Evolutionary conservation across 2,797 vertebrate species (phyloP).

Genomic region (Acestrorhynchus altus): DNA sequence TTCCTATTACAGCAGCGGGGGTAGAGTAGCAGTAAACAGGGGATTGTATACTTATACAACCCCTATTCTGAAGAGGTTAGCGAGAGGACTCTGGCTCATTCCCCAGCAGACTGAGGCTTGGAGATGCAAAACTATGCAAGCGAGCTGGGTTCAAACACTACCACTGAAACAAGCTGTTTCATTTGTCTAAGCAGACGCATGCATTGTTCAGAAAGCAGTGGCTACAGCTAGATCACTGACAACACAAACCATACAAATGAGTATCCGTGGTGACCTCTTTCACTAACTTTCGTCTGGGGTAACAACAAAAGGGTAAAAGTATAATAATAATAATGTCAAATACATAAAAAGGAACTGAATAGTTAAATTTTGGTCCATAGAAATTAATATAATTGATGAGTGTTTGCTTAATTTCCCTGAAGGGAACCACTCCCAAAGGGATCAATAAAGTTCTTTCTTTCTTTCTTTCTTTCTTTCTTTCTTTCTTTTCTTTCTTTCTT

Average conservation of each 20-base stretch:
- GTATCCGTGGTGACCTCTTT: background rate
- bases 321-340: too few relatives aligned
- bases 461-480: too few relatives aligned
- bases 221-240: background rate
- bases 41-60: too few relatives aligned
- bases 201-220: background rate
- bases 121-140: constrained; percentile 7
- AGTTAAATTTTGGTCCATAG: too few relatives aligned
- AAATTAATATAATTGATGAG: too few relatives aligned
- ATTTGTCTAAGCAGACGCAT: background rate
- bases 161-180: background rate
- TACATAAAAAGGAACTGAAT: too few relatives aligned
- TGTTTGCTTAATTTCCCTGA: too few relatives aligned
- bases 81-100: constrained; percentile 8
- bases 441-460: too few relatives aligned
- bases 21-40: too few relatives aligned
- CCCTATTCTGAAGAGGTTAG: constrained; percentile 22
- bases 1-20: background rate
- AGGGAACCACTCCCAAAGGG: too few relatives aligned
- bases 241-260: background rate
- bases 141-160: background rate
- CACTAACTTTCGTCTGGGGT: background rate
- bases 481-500: too few relatives aligned
- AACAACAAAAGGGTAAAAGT: too few relatives aligned
- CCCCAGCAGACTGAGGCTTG: background rate